Percentiles rank a stretch among this genome's conserved stretches.
These are phyloP conservation scores for Euura lappo DNA, from an alignment of 1,140 invertebrate genomes.

Conservation along the genomic window DNA sequence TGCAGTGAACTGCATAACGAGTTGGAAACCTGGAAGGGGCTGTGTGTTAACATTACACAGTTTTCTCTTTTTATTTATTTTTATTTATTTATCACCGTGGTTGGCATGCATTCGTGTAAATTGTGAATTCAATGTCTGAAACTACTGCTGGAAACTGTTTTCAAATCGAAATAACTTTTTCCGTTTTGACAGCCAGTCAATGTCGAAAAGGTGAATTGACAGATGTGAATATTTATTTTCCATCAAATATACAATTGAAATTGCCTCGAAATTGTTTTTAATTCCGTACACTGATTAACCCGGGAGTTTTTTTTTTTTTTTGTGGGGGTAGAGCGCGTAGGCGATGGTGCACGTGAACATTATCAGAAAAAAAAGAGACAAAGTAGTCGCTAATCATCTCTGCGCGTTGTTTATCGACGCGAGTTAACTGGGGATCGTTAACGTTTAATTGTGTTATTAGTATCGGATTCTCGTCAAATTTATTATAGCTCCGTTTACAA, in stretches of 20 bases:
- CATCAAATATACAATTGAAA: neutral
- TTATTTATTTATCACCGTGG: too few relatives aligned
- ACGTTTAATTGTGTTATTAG: constrained; percentile 2
- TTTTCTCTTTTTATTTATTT: too few relatives aligned
- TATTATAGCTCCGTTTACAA: neutral
- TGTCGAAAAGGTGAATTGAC: neutral
- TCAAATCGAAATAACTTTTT: neutral
- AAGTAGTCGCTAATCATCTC: neutral
- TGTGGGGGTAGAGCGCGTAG: neutral
- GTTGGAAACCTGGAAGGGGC: neutral
- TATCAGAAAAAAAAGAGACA: neutral
- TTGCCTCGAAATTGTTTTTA: neutral
- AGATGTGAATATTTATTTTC: neutral
- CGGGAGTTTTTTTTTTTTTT: neutral
- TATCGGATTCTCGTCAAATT: neutral
- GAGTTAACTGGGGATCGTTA: neutral
- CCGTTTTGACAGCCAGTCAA: neutral
- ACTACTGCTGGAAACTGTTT: too few relatives aligned
- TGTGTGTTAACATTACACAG: too few relatives aligned
- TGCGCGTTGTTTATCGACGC: neutral
- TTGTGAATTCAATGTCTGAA: too few relatives aligned
- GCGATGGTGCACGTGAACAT: neutral
- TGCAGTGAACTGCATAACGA: neutral
- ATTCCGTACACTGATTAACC: neutral
- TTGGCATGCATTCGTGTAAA: too few relatives aligned